phyloP scores from a whole-genome alignment of 2,888 invertebrate species.

The Cantharis lateralis region DNA sequence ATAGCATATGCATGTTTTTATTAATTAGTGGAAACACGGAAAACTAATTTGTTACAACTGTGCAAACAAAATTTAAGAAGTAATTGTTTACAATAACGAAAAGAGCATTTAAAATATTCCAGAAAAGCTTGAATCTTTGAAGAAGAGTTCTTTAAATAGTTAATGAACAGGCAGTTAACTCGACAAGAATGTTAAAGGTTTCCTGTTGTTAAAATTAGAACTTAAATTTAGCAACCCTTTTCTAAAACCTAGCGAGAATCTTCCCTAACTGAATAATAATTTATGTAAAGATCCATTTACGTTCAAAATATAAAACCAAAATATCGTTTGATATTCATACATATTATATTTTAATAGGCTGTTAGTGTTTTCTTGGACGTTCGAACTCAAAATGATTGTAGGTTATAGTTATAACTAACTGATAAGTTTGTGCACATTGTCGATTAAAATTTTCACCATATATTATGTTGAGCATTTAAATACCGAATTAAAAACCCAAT shows the following conservation, averaged over 20 bases:
- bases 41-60: neutral
- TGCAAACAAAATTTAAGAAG: neutral
- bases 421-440: neutral
- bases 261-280: neutral
- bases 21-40: neutral
- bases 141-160: neutral
- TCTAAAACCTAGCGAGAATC: neutral
- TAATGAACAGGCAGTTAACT: neutral
- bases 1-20: neutral
- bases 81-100: neutral
- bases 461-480: neutral
- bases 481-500: neutral
- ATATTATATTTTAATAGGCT: too few relatives aligned
- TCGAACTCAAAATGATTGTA: neutral
- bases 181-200: neutral
- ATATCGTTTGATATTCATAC: neutral
- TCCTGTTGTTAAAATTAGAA: conserved; percentile 5
- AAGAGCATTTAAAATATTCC: neutral
- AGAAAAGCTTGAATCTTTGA: neutral
- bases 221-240: conserved; percentile 3
- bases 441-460: neutral
- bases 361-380: neutral
- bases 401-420: neutral
- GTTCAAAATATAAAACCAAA: neutral
- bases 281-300: neutral